Evolutionary conservation across 2,888 invertebrate genomes (phyloP).

Genomic region (Cyaniris semiargus): DNA sequence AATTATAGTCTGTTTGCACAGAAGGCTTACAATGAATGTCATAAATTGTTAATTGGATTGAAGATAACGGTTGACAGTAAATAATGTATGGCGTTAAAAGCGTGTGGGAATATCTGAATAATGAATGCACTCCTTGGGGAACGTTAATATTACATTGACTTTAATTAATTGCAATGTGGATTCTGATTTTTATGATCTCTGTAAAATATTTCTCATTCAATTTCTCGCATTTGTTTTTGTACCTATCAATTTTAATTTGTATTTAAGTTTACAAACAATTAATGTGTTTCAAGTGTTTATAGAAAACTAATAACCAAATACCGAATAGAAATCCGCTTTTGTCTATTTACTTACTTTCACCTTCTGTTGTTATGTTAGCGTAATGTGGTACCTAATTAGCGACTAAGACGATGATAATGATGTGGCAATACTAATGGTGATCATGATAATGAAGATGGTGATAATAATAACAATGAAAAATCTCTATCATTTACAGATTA

Average conservation of each 20-base stretch:
- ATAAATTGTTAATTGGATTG: background rate
- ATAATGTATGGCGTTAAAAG: background rate
- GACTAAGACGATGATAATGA: too few species aligned
- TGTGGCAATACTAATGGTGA: background rate
- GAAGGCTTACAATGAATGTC: background rate
- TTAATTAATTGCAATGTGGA: background rate
- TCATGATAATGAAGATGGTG: background rate
- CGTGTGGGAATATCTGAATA: constrained; percentile 9
- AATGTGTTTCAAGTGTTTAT: too few species aligned
- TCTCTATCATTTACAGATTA: constrained; percentile 43
- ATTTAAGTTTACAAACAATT: too few species aligned
- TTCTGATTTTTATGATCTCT: background rate
- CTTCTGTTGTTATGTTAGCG: too few species aligned
- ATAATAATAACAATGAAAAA: background rate
- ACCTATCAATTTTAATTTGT: too few species aligned
- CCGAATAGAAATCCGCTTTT: too few species aligned
- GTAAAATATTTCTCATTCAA: background rate
- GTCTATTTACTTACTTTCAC: too few species aligned
- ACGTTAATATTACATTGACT: background rate
- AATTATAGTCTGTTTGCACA: background rate
- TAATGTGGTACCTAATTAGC: too few species aligned
- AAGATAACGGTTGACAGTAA: constrained; percentile 2
- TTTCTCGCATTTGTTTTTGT: too few species aligned
- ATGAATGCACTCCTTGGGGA: background rate
- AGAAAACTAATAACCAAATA: too few species aligned